A percentile compares a stretch with the other conserved stretches of the same genome.
Evolutionary conservation across 2,888 invertebrate species (phyloP).

Genomic region (Drosophila pseudotalamancana): DNA sequence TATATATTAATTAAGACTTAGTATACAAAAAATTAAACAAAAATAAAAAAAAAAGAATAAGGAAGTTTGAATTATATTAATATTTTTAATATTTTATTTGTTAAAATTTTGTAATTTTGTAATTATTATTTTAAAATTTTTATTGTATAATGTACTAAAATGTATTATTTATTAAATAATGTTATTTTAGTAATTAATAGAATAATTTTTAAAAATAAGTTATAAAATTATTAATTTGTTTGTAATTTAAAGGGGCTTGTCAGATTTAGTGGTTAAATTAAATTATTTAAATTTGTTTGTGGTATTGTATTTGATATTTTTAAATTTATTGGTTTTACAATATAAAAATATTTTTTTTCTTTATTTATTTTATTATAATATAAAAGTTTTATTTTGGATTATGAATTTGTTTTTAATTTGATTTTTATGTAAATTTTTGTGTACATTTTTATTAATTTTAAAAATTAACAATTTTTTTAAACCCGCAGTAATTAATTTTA

Average conservation of each 20-base stretch:
- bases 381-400: constrained; percentile 86
- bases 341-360: too few relatives aligned
- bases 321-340: too few relatives aligned
- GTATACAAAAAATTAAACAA: too few relatives aligned
- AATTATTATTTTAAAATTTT: background rate
- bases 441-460: constrained; percentile 83
- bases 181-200: background rate
- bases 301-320: too few relatives aligned
- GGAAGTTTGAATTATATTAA: too few relatives aligned
- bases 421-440: constrained; percentile 87
- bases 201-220: background rate
- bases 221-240: background rate
- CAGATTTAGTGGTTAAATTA: background rate
- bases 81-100: too few relatives aligned
- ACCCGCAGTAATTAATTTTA: constrained; percentile 85
- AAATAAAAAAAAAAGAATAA: too few relatives aligned
- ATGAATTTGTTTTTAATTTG: constrained; percentile 85
- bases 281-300: too few relatives aligned
- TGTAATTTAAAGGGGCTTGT: constrained; percentile 1
- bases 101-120: background rate
- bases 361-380: too few relatives aligned
- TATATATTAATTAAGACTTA: too few relatives aligned
- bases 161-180: background rate
- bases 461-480: constrained; percentile 81
- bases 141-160: background rate